Percentiles rank a stretch among this genome's conserved stretches.
Conservation (phyloP, 2,113 vertebrate genomes). For the Charadrius vociferus region DNA sequence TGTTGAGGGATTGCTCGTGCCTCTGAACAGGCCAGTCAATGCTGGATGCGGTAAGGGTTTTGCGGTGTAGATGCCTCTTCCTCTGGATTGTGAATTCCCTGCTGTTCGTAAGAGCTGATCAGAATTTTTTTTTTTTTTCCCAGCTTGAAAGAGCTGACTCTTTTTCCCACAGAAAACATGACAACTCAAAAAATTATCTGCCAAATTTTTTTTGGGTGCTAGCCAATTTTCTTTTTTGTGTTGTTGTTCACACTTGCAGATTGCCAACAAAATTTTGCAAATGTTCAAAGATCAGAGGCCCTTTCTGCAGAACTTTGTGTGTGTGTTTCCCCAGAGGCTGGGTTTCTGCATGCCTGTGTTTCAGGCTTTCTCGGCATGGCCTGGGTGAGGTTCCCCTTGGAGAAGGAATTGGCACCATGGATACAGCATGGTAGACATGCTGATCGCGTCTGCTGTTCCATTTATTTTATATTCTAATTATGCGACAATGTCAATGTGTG, state of each 20-base stretch:
- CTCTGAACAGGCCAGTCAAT: background rate
- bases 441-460: background rate
- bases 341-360: background rate
- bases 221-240: conserved; percentile 26
- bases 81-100: background rate
- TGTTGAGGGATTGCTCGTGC: background rate
- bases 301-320: conserved; percentile 5
- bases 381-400: background rate
- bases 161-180: conserved; percentile 36
- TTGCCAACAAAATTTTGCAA: conserved; percentile 17
- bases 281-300: background rate
- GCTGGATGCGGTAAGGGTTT: background rate
- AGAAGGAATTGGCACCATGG: background rate
- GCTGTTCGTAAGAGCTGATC: background rate
- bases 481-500: background rate
- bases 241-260: conserved; percentile 32
- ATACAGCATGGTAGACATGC: conserved; percentile 4
- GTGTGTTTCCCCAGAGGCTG: background rate
- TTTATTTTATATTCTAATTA: conserved; percentile 31
- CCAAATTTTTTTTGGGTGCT: background rate
- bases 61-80: background rate
- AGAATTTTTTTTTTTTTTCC: background rate
- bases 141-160: conserved; percentile 14
- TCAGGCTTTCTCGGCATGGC: background rate
- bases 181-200: conserved; percentile 47